Percentiles rank a stretch among this genome's conserved stretches.
Conservation (phyloP, 2,113 vertebrate genomes). For the Ochotona princeps region DNA sequence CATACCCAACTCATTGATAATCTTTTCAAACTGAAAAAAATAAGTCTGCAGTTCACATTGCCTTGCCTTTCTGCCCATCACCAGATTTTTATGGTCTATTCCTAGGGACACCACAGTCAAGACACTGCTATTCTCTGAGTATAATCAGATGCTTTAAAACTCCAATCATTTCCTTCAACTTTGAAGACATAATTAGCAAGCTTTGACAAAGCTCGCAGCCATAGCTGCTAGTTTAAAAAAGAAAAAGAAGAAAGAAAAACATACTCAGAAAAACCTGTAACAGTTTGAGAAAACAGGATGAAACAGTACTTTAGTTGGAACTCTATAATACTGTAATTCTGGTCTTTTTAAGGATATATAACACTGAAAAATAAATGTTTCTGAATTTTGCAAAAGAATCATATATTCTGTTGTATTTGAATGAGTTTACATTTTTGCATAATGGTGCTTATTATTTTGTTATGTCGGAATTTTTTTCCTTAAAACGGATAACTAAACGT, state of each 20-base stretch:
- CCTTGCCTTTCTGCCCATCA: neutral
- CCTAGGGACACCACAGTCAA: neutral
- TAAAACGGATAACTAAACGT: neutral
- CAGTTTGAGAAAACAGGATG: neutral
- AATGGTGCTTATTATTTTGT: neutral
- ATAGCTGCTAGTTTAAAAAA: neutral
- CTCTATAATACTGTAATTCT: neutral
- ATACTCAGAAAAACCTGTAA: neutral
- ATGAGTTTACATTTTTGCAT: neutral
- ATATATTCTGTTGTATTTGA: neutral
- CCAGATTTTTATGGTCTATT: neutral
- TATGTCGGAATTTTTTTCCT: neutral
- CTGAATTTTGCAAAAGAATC: slow-evolving; percentile 10
- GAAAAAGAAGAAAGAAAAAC: neutral
- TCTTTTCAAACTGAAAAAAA: neutral
- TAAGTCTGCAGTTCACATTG: neutral
- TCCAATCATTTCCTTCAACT: slow-evolving; percentile 25
- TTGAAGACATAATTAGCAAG: slow-evolving; percentile 11
- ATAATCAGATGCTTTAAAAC: slow-evolving; percentile 40
- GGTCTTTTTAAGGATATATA: neutral
- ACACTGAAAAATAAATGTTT: neutral
- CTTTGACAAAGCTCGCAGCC: neutral
- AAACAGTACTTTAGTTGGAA: neutral
- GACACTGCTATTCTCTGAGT: neutral
- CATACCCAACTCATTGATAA: neutral